These are phyloP conservation scores for Fregetta grallaria DNA, from an alignment of 2,113 vertebrate species.

Conservation along the genomic window DNA sequence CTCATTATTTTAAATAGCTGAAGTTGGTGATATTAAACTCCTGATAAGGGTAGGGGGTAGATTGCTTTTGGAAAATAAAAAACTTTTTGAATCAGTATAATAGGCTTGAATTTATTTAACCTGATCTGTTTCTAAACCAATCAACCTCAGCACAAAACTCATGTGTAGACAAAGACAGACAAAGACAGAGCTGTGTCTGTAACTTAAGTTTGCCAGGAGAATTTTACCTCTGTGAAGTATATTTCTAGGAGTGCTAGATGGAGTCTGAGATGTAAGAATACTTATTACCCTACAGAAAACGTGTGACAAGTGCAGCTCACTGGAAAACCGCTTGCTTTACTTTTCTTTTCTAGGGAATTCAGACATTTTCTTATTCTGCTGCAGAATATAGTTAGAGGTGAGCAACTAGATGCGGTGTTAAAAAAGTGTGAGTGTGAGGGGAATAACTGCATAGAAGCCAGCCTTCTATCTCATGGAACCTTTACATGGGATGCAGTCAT, in stretches of 20 bases:
- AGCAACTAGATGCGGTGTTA: not conserved
- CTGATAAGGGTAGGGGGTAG: not conserved
- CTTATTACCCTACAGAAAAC: not conserved
- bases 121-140: not conserved
- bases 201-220: not conserved
- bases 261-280: not conserved
- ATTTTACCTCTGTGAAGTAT: not conserved
- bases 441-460: not conserved
- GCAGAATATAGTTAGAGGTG: not conserved
- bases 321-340: not conserved
- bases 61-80: not conserved
- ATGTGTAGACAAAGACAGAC: not conserved
- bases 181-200: not conserved
- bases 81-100: not conserved
- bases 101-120: not conserved
- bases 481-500: fast-evolving
- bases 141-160: not conserved
- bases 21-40: not conserved
- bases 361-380: not conserved
- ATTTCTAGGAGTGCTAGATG: not conserved
- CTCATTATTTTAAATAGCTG: not conserved
- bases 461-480: not conserved
- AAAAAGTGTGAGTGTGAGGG: not conserved
- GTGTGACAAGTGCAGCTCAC: not conserved
- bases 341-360: not conserved